Base-by-base conservation (phyloP, 2,888 invertebrate genomes). In the Acanthoscelides obtectus region DNA sequence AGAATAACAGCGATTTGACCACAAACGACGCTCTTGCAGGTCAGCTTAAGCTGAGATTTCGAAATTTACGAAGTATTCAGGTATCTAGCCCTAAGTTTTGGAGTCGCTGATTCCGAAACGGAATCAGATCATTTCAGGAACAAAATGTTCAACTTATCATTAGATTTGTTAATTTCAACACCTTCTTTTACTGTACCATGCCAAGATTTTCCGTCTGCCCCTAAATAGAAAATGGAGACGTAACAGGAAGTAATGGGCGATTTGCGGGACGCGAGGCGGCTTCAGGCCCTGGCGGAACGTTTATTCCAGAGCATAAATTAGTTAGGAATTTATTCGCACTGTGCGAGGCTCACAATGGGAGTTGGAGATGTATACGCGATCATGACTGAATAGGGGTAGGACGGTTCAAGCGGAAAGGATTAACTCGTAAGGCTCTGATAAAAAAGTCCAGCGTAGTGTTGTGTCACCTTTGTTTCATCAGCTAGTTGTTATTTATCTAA, bases 221-320 rank as follows among this genome's bases (percentile, higher is more conserved):
- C 76, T 76, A 73, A 73, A 76, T 75, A 75, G 72, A 75, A 69
- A 70, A 74, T 71, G 74, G 74, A 74, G 63, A 66, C 72, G 76
- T 80, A 80, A 79, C 79, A 77, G 78, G 75, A 74, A 77, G 78
- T 79, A 79, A 80, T 80, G 80, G 79, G 76, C 76, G 78, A 77
- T 78, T 74, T 75, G 76, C 73, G 75, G 75, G 71, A 74, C 69
- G 74, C 69, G 69, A 25, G n/a, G n/a, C n/a, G n/a, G n/a, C n/a
- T n/a, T n/a, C 72, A 72, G 72, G 45, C 71, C 73, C 71, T 73
- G 66, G 73, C 22, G 74, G 75, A 75, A 72, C 75, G 76, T 76
- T 78, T 76, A 77, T 73, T 77, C 73, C 71, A 66, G 74, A 77
- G 71, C 72, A 67, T 70, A 45, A 45, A 45, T 45, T 45, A 45